Evolutionary conservation across 2,797 vertebrate species (phyloP).

Genomic region (Rhodeus uyekii): DNA sequence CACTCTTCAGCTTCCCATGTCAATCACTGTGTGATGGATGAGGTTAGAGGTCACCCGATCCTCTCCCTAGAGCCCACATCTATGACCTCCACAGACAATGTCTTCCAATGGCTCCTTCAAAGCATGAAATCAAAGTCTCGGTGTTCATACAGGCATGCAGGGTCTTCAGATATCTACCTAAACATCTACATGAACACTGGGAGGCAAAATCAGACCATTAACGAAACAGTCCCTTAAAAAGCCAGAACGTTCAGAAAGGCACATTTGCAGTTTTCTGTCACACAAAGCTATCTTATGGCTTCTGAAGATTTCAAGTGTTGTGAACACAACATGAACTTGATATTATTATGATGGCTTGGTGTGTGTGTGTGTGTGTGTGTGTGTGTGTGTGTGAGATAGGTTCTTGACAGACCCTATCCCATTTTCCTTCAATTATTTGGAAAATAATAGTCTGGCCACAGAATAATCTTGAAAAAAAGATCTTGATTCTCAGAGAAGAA

Average conservation of each 20-base stretch:
- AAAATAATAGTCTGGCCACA: background rate
- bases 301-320: background rate
- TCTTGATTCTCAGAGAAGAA: no score
- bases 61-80: constrained; percentile 75
- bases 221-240: background rate
- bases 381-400: background rate
- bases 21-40: constrained; percentile 83
- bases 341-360: background rate
- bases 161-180: background rate
- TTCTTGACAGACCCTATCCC: background rate
- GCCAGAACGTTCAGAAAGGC: no score
- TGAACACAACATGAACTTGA: background rate
- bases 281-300: background rate
- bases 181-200: background rate
- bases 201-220: background rate
- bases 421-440: background rate
- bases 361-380: background rate
- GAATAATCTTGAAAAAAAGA: background rate
- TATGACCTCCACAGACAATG: constrained; percentile 67
- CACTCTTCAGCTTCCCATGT: constrained; percentile 79
- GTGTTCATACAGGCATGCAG: background rate
- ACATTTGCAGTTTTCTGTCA: no score
- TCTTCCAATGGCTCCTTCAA: constrained; percentile 7
- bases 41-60: constrained; percentile 80
- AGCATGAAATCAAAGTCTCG: constrained; percentile 36